Evolutionary conservation across 37 sponge, comb jelly and placozoan genomes (phyloP).

Genomic region (Aplysina aerophoba): DNA sequence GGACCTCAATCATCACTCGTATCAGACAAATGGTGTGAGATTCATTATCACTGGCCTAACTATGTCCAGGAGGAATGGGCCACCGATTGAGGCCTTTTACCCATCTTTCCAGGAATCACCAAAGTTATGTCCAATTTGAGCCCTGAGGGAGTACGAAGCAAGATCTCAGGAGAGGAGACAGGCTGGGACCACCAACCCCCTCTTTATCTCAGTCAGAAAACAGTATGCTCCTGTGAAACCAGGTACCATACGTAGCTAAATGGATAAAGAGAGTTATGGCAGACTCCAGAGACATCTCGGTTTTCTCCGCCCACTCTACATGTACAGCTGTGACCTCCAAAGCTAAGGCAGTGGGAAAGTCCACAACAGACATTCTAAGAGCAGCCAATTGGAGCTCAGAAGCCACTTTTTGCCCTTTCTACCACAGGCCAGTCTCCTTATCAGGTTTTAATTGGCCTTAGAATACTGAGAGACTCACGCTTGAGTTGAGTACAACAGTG

Average conservation of each 20-base stretch:
- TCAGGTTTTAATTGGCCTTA: too few relatives aligned
- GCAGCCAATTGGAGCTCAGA: not conserved
- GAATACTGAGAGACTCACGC: too few relatives aligned
- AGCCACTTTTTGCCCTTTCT: not conserved
- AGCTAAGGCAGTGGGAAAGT: slow-evolving; percentile 27
- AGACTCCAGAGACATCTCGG: not conserved
- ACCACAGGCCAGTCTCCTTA: not conserved
- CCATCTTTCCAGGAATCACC: slow-evolving; percentile 22
- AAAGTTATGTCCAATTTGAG: slow-evolving; percentile 32
- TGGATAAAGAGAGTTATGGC: not conserved
- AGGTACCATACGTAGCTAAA: not conserved
- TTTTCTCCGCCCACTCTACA: slow-evolving; percentile 38
- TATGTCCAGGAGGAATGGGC: slow-evolving; percentile 30
- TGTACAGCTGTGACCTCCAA: slow-evolving; percentile 30
- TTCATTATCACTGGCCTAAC: slow-evolving; percentile 45
- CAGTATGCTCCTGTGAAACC: not conserved
- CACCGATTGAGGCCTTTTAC: slow-evolving; percentile 32
- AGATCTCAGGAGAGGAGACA: not conserved
- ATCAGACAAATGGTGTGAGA: slow-evolving; percentile 40
- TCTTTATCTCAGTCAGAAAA: slow-evolving; percentile 1
- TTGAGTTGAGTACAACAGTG: not conserved
- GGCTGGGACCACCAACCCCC: not conserved
- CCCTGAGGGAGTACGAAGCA: slow-evolving; percentile 26
- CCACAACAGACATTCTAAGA: slow-evolving; percentile 2
- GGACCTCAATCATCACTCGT: slow-evolving; percentile 26